Percentiles rank a stretch among this genome's conserved stretches.
phyloP scores from a whole-genome alignment of 2,113 vertebrate species.

The Sialia sialis region DNA sequence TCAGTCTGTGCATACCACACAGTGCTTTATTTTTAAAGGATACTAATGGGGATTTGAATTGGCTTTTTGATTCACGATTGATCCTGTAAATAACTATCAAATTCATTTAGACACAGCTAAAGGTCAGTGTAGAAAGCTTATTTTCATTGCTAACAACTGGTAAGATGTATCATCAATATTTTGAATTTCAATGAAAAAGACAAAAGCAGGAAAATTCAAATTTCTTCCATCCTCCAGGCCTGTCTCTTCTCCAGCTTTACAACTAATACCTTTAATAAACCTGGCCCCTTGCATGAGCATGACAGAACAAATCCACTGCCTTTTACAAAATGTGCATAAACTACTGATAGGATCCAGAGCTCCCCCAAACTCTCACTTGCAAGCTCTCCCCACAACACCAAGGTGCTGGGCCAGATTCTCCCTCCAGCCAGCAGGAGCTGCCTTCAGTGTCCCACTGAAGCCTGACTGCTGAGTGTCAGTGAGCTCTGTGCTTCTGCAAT shows the following conservation, averaged over 20 bases:
- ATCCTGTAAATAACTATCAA: neutral
- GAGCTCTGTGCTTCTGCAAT: neutral
- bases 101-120: neutral
- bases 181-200: neutral
- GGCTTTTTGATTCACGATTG: neutral
- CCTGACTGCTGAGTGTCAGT: neutral
- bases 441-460: neutral
- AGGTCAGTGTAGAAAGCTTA: neutral
- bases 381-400: rapidly evolving
- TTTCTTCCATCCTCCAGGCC: neutral
- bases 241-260: neutral
- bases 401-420: neutral
- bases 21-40: neutral
- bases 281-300: neutral
- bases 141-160: neutral
- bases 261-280: neutral
- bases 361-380: neutral
- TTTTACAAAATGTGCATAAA: neutral
- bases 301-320: neutral
- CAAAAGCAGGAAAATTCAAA: neutral
- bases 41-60: neutral
- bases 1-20: neutral
- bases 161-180: neutral
- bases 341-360: rapidly evolving
- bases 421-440: neutral